phyloP scores from a whole-genome alignment of 2,113 vertebrate species.

The Chloropsis cyanopogon region DNA sequence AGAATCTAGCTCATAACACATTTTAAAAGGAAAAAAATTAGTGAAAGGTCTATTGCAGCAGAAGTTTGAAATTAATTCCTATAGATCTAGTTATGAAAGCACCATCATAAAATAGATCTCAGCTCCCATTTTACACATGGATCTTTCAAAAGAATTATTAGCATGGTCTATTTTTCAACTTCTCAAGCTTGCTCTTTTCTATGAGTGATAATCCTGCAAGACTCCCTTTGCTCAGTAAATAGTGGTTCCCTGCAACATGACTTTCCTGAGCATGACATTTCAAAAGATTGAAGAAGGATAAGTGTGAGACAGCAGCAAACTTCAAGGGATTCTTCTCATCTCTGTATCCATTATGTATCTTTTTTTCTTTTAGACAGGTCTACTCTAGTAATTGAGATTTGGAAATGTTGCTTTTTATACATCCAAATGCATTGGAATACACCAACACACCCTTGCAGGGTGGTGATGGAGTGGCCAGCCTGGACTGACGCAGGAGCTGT shows the following conservation, averaged over 20 bases:
- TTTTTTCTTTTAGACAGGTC: background rate
- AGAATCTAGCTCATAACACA: background rate
- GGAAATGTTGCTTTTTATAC: background rate
- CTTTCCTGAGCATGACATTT: background rate
- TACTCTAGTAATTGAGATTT: background rate
- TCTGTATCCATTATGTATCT: background rate
- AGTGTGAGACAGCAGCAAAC: background rate
- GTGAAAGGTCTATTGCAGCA: background rate
- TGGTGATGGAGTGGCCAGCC: background rate
- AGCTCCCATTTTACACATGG: background rate
- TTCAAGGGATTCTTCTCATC: background rate
- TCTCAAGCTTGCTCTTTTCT: background rate
- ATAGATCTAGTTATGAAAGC: background rate
- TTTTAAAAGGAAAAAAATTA: background rate
- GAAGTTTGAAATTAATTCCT: background rate
- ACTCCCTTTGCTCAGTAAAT: background rate
- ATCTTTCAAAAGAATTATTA: background rate
- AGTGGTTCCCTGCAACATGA: background rate
- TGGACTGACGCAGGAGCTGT: background rate
- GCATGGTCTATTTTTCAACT: background rate
- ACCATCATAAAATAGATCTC: background rate
- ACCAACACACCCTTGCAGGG: background rate
- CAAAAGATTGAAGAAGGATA: background rate
- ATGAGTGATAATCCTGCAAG: background rate
- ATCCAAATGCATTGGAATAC: background rate